Evolutionary conservation across 2,113 vertebrate genomes (phyloP), one percentile per base, ranked within the genome.

Genomic region (Takifugu bimaculatus): DNA sequence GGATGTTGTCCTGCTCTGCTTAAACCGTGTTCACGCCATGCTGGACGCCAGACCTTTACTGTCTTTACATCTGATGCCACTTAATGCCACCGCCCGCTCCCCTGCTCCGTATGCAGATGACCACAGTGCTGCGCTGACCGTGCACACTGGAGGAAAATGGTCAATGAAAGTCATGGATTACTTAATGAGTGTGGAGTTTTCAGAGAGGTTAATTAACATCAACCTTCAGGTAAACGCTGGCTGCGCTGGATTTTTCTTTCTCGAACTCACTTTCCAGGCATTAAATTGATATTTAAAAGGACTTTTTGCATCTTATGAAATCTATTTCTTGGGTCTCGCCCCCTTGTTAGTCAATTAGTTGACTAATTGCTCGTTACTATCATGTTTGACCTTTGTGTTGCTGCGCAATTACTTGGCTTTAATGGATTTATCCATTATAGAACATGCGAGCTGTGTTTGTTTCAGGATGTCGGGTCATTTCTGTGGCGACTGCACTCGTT

Each of bases 1-100:
- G 78, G 77, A 50, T 57, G 29, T 63, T 59, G 66, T 67, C 75
- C 67, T 13, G 49, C 51, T 54, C 63, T 2, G 50, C 57, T 48
- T 61, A 47, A 72, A 63, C 61, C 61, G 75, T 35, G 54, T 63
- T 63, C 58, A 35, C 50, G 51, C 11, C 15, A 20, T 44, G 55
- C 28, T 9, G 42, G 47, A 50, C 50, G 32, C 9, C 2, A 5
- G 32, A 35, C 2, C 32, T 35, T 2, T 35, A 2, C 35, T 2
- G 35, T 10, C 35, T 39, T 1, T 10, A 11, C 35, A 39, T 13
- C 45, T 48, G 42, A 43, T 6, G 42, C 42, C 42, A 43, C 42
- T 43, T 43, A 7, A 39, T 10, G 29, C 10, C 20, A 7, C 7
- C 1, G 6, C 6, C 9, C 2, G 6, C 49, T 0, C 20, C 45